These are phyloP conservation scores for Myanophis thanlyinensis DNA, from an alignment of 2,113 vertebrate genomes.

Conservation along the genomic window DNA sequence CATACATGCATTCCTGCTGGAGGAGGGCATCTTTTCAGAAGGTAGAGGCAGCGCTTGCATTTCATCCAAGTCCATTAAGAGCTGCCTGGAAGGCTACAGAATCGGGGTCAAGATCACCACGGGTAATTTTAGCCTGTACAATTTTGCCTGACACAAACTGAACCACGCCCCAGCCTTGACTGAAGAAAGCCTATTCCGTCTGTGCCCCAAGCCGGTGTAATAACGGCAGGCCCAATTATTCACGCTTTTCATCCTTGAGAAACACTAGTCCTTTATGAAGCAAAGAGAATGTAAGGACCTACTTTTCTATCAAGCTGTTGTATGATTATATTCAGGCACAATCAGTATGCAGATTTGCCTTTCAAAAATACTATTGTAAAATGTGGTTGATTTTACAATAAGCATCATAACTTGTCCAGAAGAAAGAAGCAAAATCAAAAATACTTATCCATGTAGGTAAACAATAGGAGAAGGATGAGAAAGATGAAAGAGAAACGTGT, in stretches of 20 bases:
- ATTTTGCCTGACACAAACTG: conserved; percentile 26
- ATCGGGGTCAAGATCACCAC: rapidly evolving
- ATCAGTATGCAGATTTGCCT: conserved; percentile 72
- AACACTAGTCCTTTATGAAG: conserved; percentile 94
- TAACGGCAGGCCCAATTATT: conserved; percentile 29
- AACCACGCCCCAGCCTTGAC: conserved; percentile 52
- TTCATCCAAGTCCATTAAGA: rapidly evolving
- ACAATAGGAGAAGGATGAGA: no score
- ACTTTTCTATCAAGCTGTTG: conserved; percentile 70
- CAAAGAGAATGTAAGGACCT: conserved; percentile 97
- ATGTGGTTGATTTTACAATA: conserved; percentile 88
- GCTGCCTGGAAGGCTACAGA: conserved; percentile 8
- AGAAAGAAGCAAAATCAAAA: conserved; percentile 80
- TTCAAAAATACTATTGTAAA: conserved; percentile 82
- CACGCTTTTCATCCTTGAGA: conserved; percentile 66
- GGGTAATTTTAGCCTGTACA: no score
- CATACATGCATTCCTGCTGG: not conserved
- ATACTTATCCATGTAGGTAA: conserved; percentile 82
- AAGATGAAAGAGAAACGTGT: conserved; percentile 70
- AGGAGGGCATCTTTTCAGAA: not conserved
- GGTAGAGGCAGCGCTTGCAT: not conserved
- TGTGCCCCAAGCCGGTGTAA: conserved; percentile 42
- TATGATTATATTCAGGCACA: conserved; percentile 77
- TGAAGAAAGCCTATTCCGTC: conserved; percentile 73
- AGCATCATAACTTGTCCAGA: conserved; percentile 84